Evolutionary conservation across 2,797 vertebrate genomes (phyloP).

Genomic region (Peromyscus nudipes): DNA sequence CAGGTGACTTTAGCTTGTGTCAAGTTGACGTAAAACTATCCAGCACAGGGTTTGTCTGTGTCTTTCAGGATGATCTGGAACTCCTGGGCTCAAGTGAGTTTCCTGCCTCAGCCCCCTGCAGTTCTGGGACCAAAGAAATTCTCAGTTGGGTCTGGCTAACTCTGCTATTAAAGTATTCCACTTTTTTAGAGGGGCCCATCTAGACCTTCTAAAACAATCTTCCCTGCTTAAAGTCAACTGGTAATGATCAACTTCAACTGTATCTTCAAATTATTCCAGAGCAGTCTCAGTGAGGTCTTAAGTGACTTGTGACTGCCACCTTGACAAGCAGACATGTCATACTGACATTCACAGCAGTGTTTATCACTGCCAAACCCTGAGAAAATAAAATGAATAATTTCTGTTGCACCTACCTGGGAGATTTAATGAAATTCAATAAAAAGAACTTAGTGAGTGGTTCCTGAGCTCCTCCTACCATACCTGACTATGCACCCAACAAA

Average conservation of each 20-base stretch:
- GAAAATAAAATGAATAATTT: neutral
- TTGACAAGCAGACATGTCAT: neutral
- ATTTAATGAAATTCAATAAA: neutral
- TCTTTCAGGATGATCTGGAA: neutral
- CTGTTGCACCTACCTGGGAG: neutral
- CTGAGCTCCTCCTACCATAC: neutral
- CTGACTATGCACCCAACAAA: neutral
- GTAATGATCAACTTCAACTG: too few species aligned
- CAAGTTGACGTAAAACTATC: neutral
- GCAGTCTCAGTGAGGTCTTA: too few species aligned
- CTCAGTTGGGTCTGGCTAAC: neutral
- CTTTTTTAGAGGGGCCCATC: neutral
- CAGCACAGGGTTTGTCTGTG: neutral
- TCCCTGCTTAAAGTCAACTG: neutral
- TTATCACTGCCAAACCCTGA: neutral
- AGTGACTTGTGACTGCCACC: neutral
- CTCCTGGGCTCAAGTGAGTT: neutral
- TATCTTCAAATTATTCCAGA: neutral
- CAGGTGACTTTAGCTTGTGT: neutral
- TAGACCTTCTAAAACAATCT: neutral
- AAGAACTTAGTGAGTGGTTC: neutral
- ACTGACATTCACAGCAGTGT: neutral
- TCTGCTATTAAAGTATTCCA: neutral
- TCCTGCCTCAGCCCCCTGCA: neutral
- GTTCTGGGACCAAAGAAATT: neutral